Percentiles rank a stretch among this genome's conserved stretches.
These are phyloP conservation scores for Biston stratarius DNA, from an alignment of 2,888 invertebrate genomes.

Conservation along the genomic window DNA sequence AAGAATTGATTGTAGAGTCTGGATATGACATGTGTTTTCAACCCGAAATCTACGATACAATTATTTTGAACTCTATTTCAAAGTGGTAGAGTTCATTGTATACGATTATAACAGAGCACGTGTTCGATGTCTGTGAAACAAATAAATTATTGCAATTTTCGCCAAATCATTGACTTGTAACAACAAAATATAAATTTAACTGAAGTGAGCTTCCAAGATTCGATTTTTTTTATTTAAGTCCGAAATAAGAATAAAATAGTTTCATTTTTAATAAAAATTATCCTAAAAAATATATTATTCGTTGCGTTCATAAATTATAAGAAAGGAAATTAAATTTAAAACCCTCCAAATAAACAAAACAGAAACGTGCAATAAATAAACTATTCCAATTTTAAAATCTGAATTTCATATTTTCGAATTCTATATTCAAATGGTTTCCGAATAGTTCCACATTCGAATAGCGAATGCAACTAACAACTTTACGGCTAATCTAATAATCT, in stretches of 20 bases:
- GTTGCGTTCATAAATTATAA: too few species aligned
- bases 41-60: constrained; percentile 25
- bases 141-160: constrained; percentile 40
- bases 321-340: too few species aligned
- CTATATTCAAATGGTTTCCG: constrained; percentile 13
- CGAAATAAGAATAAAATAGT: too few species aligned
- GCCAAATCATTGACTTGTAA: constrained; percentile 37
- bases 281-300: too few species aligned
- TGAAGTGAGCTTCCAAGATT: constrained; percentile 24
- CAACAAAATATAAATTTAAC: constrained; percentile 26
- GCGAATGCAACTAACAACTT: constrained; percentile 23
- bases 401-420: constrained; percentile 13
- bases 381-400: too few species aligned
- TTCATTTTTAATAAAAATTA: too few species aligned
- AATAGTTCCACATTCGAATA: constrained; percentile 22
- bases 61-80: constrained; percentile 23
- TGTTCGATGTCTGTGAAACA: constrained; percentile 18
- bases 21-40: constrained; percentile 2
- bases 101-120: neutral
- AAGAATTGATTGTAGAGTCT: neutral
- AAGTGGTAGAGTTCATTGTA: neutral
- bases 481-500: constrained; percentile 35
- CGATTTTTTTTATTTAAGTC: neutral
- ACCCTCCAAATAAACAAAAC: too few species aligned
- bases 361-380: too few species aligned